Conservation (phyloP, 2,888 invertebrate species). For the Desoria tigrina region DNA sequence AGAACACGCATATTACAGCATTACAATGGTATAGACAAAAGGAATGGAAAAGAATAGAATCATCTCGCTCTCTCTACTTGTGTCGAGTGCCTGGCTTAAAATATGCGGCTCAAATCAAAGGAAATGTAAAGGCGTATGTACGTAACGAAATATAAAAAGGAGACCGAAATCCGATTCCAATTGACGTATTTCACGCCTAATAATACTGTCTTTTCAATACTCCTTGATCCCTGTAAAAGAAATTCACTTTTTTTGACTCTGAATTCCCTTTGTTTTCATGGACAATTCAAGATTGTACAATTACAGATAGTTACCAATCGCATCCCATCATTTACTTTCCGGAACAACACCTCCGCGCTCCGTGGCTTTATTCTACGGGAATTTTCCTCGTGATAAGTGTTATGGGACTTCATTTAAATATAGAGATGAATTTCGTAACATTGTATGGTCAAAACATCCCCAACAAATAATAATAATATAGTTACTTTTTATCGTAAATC, state of each 20-base stretch:
- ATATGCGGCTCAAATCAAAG: constrained; percentile 29
- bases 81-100: neutral
- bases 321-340: neutral
- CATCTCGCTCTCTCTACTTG: neutral
- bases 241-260: constrained; percentile 3
- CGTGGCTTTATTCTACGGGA: too few species aligned
- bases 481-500: too few species aligned
- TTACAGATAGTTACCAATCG: neutral
- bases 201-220: constrained; percentile 28
- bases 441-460: too few species aligned
- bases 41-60: constrained; percentile 9
- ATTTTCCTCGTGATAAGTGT: too few species aligned
- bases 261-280: neutral
- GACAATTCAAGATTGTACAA: too few species aligned
- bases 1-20: constrained; percentile 5
- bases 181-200: constrained; percentile 46
- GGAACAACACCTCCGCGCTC: too few species aligned
- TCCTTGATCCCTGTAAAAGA: constrained; percentile 6
- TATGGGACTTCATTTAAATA: too few species aligned
- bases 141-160: constrained; percentile 39
- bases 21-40: constrained; percentile 1
- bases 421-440: too few species aligned
- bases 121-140: constrained; percentile 33
- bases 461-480: too few species aligned
- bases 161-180: constrained; percentile 46